These are phyloP conservation scores for Laticauda colubrina DNA, from an alignment of 2,113 vertebrate genomes.

Conservation along the genomic window DNA sequence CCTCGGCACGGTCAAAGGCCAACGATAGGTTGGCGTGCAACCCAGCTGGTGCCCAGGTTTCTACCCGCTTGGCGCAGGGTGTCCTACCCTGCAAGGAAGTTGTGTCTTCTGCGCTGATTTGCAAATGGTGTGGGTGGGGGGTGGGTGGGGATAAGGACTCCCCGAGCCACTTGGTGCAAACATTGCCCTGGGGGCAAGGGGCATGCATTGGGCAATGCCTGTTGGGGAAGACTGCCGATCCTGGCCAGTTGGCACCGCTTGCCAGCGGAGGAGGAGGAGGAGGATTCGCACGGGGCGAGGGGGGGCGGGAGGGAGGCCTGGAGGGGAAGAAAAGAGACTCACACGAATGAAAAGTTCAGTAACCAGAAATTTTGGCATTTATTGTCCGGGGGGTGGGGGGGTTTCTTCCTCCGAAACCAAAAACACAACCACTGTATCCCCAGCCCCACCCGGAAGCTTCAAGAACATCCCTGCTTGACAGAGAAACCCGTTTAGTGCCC, in stretches of 20 bases:
- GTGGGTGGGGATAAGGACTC: not conserved
- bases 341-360: not conserved
- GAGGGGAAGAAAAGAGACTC: not conserved
- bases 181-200: not conserved
- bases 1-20: not conserved
- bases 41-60: not conserved
- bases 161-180: not conserved
- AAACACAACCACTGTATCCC: not conserved
- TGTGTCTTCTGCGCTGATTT: not conserved
- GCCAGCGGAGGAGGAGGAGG: too few species aligned
- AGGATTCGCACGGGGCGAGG: not conserved
- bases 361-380: slow-evolving; percentile 55
- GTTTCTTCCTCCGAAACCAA: slow-evolving; percentile 41
- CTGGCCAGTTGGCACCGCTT: not conserved
- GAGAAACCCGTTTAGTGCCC: not conserved
- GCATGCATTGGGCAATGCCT: not conserved
- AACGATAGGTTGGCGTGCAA: not conserved
- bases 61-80: not conserved
- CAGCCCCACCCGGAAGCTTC: not conserved
- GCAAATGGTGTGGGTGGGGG: not conserved
- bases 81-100: not conserved
- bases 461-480: rapidly evolving
- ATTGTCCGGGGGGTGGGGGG: slow-evolving; percentile 43
- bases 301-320: rapidly evolving
- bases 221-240: not conserved